Evolutionary conservation across 2,113 vertebrate species (phyloP).

Genomic region (Lepus europaeus): DNA sequence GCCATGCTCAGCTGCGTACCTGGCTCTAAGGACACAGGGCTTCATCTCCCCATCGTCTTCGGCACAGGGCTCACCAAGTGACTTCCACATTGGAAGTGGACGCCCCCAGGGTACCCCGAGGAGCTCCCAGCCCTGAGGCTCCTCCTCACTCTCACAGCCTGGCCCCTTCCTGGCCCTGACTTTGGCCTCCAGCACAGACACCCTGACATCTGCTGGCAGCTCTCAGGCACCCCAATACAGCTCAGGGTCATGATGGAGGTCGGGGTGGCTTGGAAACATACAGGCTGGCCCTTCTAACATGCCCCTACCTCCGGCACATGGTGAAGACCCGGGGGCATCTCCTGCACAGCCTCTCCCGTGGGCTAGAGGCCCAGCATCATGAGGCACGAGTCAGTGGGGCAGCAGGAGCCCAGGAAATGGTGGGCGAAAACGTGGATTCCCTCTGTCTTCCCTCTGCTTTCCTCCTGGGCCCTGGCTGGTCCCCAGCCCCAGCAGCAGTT

Average conservation of each 20-base stretch:
- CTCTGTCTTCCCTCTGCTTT: not conserved
- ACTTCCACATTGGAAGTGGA: not conserved
- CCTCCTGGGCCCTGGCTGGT: not conserved
- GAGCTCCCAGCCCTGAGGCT: not conserved
- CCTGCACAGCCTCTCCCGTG: too few species aligned
- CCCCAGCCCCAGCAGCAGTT: too few species aligned
- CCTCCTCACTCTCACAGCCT: not conserved
- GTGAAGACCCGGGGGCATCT: not conserved
- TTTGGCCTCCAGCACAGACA: rapidly evolving
- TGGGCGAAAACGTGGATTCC: not conserved
- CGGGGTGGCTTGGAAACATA: not conserved
- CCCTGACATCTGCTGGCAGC: not conserved
- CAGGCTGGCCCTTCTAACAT: too few species aligned
- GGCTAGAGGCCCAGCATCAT: not conserved
- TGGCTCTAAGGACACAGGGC: not conserved
- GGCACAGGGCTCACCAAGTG: not conserved
- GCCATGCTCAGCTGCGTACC: rapidly evolving
- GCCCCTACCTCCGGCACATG: rapidly evolving
- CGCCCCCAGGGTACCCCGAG: not conserved
- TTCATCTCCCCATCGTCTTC: too few species aligned
- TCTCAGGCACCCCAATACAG: rapidly evolving
- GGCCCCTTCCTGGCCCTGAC: not conserved
- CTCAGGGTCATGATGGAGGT: not conserved
- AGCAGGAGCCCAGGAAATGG: not conserved
- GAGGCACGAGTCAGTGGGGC: not conserved